phyloP scores from a whole-genome alignment of 1,140 invertebrate genomes.

The Achroia grisella region DNA sequence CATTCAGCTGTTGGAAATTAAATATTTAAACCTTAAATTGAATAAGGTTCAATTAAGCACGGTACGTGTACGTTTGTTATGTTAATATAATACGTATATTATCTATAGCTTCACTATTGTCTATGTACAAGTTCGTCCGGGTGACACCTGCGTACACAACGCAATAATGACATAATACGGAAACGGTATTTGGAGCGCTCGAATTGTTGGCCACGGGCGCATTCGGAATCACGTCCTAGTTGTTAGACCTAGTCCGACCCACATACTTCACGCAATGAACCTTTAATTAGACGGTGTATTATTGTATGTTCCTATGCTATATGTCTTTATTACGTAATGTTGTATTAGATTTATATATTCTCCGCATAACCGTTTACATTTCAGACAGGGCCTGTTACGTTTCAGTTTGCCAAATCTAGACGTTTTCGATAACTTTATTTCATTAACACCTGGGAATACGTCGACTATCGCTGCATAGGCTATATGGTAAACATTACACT shows the following conservation, averaged over 20 bases:
- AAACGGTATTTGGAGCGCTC: constrained; percentile 47
- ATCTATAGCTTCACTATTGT: too few species aligned
- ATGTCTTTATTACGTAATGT: constrained; percentile 27
- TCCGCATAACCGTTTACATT: constrained; percentile 10
- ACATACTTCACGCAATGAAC: constrained; percentile 29
- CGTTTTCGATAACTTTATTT: too few species aligned
- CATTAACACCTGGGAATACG: too few species aligned
- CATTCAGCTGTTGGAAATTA: too few species aligned
- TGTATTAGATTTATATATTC: constrained; percentile 23
- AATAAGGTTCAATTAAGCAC: too few species aligned
- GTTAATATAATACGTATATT: too few species aligned
- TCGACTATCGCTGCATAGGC: too few species aligned
- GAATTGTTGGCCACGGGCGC: constrained; percentile 30
- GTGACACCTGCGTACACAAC: too few species aligned
- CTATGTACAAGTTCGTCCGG: too few species aligned
- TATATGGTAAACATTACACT: too few species aligned
- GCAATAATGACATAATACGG: constrained; percentile 28
- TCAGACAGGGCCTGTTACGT: neutral
- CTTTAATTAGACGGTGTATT: constrained; percentile 41
- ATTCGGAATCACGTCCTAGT: constrained; percentile 34
- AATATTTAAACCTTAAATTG: too few species aligned
- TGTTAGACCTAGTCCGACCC: constrained; percentile 23
- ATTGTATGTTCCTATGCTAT: constrained; percentile 24
- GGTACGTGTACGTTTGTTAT: too few species aligned
- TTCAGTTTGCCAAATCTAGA: neutral